Evolutionary conservation across 1,140 invertebrate genomes (phyloP), one percentile per base, ranked within the genome.

Genomic region (Scaptomyza montana): DNA sequence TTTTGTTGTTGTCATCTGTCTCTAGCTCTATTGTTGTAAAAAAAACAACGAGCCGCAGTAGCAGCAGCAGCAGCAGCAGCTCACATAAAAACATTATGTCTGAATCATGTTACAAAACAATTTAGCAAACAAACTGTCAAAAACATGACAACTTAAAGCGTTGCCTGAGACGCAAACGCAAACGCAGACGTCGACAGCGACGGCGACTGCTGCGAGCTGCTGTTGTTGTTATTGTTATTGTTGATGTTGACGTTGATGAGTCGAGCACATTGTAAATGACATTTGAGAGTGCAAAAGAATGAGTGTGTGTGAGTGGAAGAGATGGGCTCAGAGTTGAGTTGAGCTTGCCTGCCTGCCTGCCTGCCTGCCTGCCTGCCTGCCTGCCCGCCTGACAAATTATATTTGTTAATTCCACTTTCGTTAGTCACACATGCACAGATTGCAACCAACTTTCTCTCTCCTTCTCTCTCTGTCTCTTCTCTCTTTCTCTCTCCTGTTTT

Each of bases 111-210:
- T 87, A 77, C 82, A 87, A 81, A 87, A 86, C 82, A 86, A 86
- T 86, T 86, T 86, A 86, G 82, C 82, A 89, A 79, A 89, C 79
- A 87, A 87, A 89, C 79, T 87, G 84, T 87, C 84, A 78, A 84
- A 87, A 87, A 87, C 84, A 87, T 84, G 79, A 84, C 84, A 87
- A 84, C 84, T 84, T 89, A 77, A 84, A 84, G 75, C 76, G 76
- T 76, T 74, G 75, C 75, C 61, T 46, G 57, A 77, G 73, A 87
- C 66, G 68, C 39, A 25, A 19, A 57, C 59, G 65, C 33, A 19
- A n/a, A n/a, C n/a, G n/a, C n/a, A 54, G 21, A 63, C 69, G 8
- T 41, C 39, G 70, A 36, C 47, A 10, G 39, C 33, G 41, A 36
- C 50, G 7, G 39, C 28, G 5, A 28, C 43, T 43, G 46, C 10